Percentiles rank a stretch among this genome's conserved stretches.
Conservation (phyloP, 2,888 invertebrate species). For the Margaritifera margaritifera region DNA sequence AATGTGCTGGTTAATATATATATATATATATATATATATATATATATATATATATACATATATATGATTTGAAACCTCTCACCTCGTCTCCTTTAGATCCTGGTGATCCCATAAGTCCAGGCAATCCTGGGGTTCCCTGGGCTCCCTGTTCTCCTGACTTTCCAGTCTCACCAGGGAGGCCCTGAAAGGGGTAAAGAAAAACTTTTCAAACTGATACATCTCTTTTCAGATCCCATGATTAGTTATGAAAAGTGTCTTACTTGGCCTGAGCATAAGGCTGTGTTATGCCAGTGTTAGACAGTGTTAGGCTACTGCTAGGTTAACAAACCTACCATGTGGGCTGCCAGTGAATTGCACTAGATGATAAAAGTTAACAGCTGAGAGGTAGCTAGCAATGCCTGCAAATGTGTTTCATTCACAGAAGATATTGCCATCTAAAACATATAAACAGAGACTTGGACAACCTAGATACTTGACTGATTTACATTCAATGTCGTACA, state of each 20-base stretch:
- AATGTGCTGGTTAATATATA: no score
- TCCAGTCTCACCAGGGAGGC: constrained; percentile 55
- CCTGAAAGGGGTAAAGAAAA: constrained; percentile 35
- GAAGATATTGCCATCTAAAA: no score
- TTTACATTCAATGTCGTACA: no score
- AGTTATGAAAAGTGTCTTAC: neutral
- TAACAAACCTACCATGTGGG: no score
- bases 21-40: neutral
- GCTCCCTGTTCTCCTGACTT: constrained; percentile 55
- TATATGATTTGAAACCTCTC: constrained; percentile 14
- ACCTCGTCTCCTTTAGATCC: constrained; percentile 79
- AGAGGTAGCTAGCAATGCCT: no score
- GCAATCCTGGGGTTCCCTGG: constrained; percentile 51
- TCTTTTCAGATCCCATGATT: neutral
- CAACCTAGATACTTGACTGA: no score
- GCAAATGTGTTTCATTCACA: no score
- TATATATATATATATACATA: neutral
- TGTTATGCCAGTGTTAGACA: no score
- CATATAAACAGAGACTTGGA: no score
- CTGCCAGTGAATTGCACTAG: no score
- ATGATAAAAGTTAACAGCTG: no score
- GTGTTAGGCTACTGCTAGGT: no score
- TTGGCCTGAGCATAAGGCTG: neutral
- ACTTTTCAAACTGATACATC: neutral
- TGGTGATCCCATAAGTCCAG: constrained; percentile 48